Evolutionary conservation across 2,113 vertebrate genomes (phyloP).

Genomic region (Uria lomvia): DNA sequence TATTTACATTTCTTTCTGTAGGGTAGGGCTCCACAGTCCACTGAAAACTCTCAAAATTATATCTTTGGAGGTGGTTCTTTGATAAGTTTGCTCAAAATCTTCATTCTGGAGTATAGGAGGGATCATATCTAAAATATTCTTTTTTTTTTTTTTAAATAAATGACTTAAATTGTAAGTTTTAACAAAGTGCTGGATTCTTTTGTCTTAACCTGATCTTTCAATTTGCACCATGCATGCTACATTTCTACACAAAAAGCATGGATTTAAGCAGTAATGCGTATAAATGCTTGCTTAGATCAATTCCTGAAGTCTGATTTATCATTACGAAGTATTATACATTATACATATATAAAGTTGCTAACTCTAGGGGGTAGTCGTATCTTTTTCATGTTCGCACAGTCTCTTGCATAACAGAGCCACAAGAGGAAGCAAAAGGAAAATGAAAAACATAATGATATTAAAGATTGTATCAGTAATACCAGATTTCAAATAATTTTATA

Average conservation of each 20-base stretch:
- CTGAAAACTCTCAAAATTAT: neutral
- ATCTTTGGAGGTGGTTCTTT: neutral
- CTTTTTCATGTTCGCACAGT: neutral
- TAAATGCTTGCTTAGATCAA: neutral
- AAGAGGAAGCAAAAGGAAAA: slow-evolving; percentile 18
- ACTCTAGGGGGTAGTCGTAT: slow-evolving; percentile 4
- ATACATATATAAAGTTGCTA: neutral
- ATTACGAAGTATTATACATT: neutral
- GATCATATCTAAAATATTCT: neutral
- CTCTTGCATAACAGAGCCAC: neutral
- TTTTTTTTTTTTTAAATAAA: neutral
- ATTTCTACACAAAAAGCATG: neutral
- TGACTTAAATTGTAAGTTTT: neutral
- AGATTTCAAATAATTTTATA: slow-evolving; percentile 1
- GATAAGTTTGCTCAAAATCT: neutral
- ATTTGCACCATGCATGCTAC: neutral
- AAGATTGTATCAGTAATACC: neutral
- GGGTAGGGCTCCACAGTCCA: neutral
- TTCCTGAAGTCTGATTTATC: neutral
- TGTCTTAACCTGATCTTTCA: neutral
- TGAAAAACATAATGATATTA: neutral
- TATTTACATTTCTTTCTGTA: neutral
- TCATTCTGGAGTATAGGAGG: neutral
- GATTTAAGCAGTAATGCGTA: neutral
- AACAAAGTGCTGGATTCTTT: neutral